Evolutionary conservation across 23 tunicate genomes (phyloP).

Genomic region (Phallusia fumigata): DNA sequence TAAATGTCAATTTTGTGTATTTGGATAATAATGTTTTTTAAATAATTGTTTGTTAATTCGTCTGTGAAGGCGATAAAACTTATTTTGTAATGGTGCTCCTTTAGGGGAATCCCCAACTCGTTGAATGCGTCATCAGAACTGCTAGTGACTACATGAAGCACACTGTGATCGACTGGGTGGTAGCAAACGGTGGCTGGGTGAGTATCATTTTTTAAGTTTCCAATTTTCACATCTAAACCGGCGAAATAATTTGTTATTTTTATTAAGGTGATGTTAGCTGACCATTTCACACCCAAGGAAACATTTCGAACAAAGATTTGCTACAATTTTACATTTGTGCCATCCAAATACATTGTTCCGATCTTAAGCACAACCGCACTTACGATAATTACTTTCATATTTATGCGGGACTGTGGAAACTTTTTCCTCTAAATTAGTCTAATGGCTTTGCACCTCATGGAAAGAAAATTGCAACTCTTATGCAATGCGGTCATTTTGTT

Average conservation of each 20-base stretch:
- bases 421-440: background rate
- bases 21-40: too few species aligned
- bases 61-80: too few species aligned
- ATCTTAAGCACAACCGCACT: background rate
- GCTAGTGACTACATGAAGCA: conserved; percentile 55
- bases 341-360: background rate
- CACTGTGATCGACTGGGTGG: conserved; percentile 54
- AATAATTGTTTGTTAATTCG: too few species aligned
- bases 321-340: background rate
- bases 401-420: background rate
- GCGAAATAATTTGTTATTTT: too few species aligned
- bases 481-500: too few species aligned
- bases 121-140: conserved; percentile 51
- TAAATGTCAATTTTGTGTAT: too few species aligned
- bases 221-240: too few species aligned
- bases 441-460: background rate
- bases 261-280: too few species aligned
- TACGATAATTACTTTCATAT: background rate
- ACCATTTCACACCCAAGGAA: too few species aligned
- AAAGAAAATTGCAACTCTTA: background rate
- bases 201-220: conserved; percentile 15
- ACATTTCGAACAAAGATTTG: too few species aligned
- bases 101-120: conserved; percentile 73
- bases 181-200: conserved; percentile 80
- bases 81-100: background rate